A percentile compares a stretch with the other conserved stretches of the same genome.
These are phyloP conservation scores for Gambusia yucatana DNA, from an alignment of 2,797 vertebrate genomes.

Conservation along the genomic window DNA sequence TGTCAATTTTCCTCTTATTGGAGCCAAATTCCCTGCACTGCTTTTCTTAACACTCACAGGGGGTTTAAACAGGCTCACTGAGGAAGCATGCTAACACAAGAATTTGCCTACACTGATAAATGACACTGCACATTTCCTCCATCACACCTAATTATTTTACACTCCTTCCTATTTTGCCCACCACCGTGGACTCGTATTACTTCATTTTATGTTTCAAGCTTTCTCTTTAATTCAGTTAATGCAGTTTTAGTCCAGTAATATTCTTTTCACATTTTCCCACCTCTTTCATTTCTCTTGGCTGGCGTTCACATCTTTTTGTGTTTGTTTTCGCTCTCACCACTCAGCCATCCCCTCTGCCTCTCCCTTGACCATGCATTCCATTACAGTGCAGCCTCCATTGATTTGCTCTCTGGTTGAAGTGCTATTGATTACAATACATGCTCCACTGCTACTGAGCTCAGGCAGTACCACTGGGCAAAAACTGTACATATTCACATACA, in stretches of 20 bases:
- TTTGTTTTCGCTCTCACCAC: constrained; percentile 47
- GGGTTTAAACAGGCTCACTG: constrained; percentile 57
- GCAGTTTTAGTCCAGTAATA: constrained; percentile 32
- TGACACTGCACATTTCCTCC: constrained; percentile 32
- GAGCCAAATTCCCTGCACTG: constrained; percentile 53
- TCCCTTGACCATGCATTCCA: constrained; percentile 70
- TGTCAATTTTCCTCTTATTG: constrained; percentile 57
- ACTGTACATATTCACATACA: constrained; percentile 28
- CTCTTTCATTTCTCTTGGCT: constrained; percentile 30
- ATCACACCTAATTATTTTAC: constrained; percentile 45
- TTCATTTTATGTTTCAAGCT: constrained; percentile 21
- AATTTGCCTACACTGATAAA: constrained; percentile 60
- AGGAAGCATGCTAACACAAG: constrained; percentile 54
- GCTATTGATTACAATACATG: constrained; percentile 81
- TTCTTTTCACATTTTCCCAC: constrained; percentile 22
- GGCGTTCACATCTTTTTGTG: constrained; percentile 52
- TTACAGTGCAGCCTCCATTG: constrained; percentile 75
- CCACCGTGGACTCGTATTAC: constrained; percentile 19
- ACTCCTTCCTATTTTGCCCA: constrained; percentile 20
- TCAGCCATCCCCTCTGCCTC: constrained; percentile 47
- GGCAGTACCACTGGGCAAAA: constrained; percentile 42
- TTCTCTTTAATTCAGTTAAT: constrained; percentile 40
- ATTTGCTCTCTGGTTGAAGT: constrained; percentile 80
- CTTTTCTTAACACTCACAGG: constrained; percentile 59
- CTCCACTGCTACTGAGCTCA: constrained; percentile 64